Conservation (phyloP, 2,113 vertebrate species). For the Tenrec ecaudatus region DNA sequence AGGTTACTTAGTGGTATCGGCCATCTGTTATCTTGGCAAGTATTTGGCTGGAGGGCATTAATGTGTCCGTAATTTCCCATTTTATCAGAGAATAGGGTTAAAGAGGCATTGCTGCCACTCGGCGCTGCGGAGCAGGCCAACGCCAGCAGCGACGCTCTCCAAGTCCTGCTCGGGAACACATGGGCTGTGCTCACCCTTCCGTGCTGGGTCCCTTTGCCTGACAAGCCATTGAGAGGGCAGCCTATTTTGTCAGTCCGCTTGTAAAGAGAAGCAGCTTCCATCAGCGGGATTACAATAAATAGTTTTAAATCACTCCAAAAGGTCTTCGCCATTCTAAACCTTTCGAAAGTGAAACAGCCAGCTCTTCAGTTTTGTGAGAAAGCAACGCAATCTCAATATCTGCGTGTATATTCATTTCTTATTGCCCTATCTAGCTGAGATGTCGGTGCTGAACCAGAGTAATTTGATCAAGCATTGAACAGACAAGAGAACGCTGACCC, state of each 20-base stretch:
- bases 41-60: slow-evolving; percentile 69
- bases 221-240: background rate
- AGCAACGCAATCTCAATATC: slow-evolving; percentile 46
- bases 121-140: background rate
- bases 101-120: slow-evolving; percentile 44
- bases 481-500: slow-evolving; percentile 50
- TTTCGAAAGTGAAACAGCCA: slow-evolving; percentile 73
- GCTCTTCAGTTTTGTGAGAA: slow-evolving; percentile 46
- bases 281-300: slow-evolving; percentile 56
- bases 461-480: slow-evolving; percentile 65
- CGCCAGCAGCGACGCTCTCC: background rate
- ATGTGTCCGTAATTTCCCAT: slow-evolving; percentile 70
- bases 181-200: background rate
- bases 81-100: slow-evolving; percentile 78
- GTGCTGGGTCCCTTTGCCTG: background rate
- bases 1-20: slow-evolving; percentile 76
- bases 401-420: slow-evolving; percentile 25
- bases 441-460: slow-evolving; percentile 61
- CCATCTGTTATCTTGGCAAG: slow-evolving; percentile 80
- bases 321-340: slow-evolving; percentile 70
- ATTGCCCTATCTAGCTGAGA: slow-evolving; percentile 51
- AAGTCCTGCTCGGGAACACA: background rate
- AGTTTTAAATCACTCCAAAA: slow-evolving; percentile 55
- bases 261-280: slow-evolving; percentile 54
- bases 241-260: slow-evolving; percentile 52